Base-by-base conservation (phyloP, 2,888 invertebrate species). In the Drosophila cyrtoloma region DNA sequence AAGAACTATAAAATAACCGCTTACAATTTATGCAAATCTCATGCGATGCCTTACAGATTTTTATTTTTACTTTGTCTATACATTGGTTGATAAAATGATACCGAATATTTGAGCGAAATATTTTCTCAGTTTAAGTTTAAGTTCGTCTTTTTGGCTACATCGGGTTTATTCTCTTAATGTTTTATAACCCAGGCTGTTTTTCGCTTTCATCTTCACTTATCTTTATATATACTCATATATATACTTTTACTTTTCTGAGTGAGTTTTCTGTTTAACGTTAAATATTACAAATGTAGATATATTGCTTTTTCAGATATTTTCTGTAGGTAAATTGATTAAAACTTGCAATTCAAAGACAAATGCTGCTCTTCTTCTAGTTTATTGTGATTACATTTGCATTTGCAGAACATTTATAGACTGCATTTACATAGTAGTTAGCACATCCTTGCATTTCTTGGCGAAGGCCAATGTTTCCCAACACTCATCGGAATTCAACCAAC, bases 361-460 rank as follows among this genome's bases (percentile, higher is more conserved):
- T 7, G 0, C 22, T 22, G 44, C 0, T 47, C 22, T 14, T 22
- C 4, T 47, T 22, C 4, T 47, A 22, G 47, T 47, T 47, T 47
- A 47, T 47, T 47, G 47, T 22, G 14, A 30, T n/a, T 30, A 19
- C 3, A 19, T 26, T 9, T 22, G 22, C 6, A 26, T 55, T 35
- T 55, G n/a, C 7, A 26, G 14, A 35, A 19, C 5, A 30, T 22
- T 28, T 16, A 19, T 30, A 16, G 12, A n/a, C 19, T 14, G 26
- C 19, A 3, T 55, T 75, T 47, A 91, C 91, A 91, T 91, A 5
- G 82, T 91, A 10, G 89, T 82, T 16, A 91, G 55, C 5, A 77
- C 78, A 79, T 91, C 91, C 63, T 87, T 91, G 77, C 92, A 91
- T 57, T 76, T 82, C 32, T 81, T 80, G 33, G 91, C 71, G 65